phyloP scores from a whole-genome alignment of 2,113 vertebrate genomes.

The Toxotes chatareus region DNA sequence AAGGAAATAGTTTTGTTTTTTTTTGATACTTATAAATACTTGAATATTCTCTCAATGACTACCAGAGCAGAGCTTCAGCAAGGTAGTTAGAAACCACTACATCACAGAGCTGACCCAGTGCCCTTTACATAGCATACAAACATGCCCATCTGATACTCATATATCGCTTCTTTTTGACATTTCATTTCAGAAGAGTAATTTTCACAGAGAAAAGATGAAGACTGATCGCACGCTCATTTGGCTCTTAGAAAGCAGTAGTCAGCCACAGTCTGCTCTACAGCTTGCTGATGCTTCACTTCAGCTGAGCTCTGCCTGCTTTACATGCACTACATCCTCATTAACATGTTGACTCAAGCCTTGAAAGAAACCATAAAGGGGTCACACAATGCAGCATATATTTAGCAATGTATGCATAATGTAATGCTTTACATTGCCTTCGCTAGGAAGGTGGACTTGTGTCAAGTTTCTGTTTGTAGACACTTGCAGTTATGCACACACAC shows the following conservation, averaged over 20 bases:
- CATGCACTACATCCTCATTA: constrained; percentile 42
- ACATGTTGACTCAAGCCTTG: constrained; percentile 52
- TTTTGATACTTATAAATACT: not conserved
- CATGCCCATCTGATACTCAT: constrained; percentile 17
- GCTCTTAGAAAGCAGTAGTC: constrained; percentile 28
- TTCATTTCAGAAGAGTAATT: constrained; percentile 38
- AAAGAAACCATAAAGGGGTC: constrained; percentile 48
- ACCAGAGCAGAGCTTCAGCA: not conserved
- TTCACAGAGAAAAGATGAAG: constrained; percentile 16
- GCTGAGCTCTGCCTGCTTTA: constrained; percentile 32
- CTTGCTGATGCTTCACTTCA: constrained; percentile 53
- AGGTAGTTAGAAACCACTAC: constrained; percentile 9
- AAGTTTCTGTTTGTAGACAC: constrained; percentile 15
- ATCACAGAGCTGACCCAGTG: constrained; percentile 4
- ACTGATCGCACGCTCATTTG: constrained; percentile 45
- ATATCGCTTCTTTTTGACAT: constrained; percentile 26
- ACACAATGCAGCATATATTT: constrained; percentile 38
- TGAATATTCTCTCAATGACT: constrained; percentile 5
- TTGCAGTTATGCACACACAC: not conserved
- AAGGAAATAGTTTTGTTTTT: not conserved
- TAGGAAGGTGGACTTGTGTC: constrained; percentile 15
- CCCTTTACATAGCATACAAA: constrained; percentile 20
- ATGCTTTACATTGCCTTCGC: constrained; percentile 20
- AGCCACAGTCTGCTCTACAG: constrained; percentile 18
- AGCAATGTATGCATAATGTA: constrained; percentile 37